A percentile compares a stretch with the other conserved stretches of the same genome.
phyloP scores from a whole-genome alignment of 2,113 vertebrate species.

The Leptobrachium leishanense region DNA sequence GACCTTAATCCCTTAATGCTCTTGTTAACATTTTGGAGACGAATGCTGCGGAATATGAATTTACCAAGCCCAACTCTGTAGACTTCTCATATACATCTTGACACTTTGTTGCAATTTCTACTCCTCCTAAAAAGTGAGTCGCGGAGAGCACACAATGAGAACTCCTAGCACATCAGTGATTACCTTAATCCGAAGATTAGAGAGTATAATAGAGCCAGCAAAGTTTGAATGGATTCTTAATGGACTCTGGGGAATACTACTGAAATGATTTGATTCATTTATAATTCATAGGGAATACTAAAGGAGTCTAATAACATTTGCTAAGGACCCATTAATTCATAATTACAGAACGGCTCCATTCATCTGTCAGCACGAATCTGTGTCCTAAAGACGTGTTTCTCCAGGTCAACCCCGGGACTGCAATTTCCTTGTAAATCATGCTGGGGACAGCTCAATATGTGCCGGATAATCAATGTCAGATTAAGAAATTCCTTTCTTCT shows the following conservation, averaged over 20 bases:
- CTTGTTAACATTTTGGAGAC: background rate
- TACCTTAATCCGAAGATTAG: constrained; percentile 49
- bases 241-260: constrained; percentile 48
- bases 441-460: background rate
- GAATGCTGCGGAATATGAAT: constrained; percentile 3
- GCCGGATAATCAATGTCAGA: background rate
- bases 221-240: constrained; percentile 47
- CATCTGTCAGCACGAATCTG: constrained; percentile 22
- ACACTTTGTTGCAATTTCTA: too few species aligned
- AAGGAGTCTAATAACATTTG: constrained; percentile 47
- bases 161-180: constrained; percentile 32
- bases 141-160: constrained; percentile 32
- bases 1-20: too few species aligned
- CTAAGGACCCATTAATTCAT: constrained; percentile 46
- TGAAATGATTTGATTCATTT: constrained; percentile 49
- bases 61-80: too few species aligned
- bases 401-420: background rate
- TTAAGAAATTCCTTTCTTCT: too few species aligned
- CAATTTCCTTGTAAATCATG: background rate
- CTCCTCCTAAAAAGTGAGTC: constrained; percentile 14
- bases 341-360: constrained; percentile 42
- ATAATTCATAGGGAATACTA: constrained; percentile 49
- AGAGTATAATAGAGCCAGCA: constrained; percentile 45
- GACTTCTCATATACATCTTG: too few species aligned
- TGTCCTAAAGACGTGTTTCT: background rate